These are phyloP conservation scores for Plodia interpunctella DNA, from an alignment of 1,140 invertebrate genomes.

Conservation along the genomic window DNA sequence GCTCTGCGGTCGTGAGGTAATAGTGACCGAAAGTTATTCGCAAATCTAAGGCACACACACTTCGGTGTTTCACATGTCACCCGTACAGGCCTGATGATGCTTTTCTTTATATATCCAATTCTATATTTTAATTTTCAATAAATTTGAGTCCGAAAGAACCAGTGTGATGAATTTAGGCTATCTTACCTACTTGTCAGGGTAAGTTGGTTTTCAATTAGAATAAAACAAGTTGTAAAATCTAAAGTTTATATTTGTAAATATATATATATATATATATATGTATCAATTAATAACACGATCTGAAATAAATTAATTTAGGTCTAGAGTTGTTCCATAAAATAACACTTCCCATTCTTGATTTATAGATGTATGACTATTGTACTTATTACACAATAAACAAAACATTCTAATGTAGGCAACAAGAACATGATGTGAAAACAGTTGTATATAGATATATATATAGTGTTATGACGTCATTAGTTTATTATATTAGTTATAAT, in stretches of 20 bases:
- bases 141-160: too few species aligned
- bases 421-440: neutral
- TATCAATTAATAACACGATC: constrained; percentile 44
- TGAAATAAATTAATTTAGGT: constrained; percentile 50
- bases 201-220: constrained; percentile 5
- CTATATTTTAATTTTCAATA: too few species aligned
- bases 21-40: too few species aligned
- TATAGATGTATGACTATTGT: constrained; percentile 6
- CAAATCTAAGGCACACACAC: too few species aligned
- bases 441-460: too few species aligned
- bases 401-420: neutral
- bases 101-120: too few species aligned
- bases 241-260: constrained; percentile 59
- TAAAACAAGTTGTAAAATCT: constrained; percentile 47
- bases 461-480: neutral
- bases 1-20: too few species aligned
- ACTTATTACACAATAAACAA: constrained; percentile 2
- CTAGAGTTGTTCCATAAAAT: constrained; percentile 45
- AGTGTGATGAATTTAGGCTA: too few species aligned
- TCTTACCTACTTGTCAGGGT: too few species aligned
- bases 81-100: too few species aligned
- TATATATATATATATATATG: constrained; percentile 32
- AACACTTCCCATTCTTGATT: constrained; percentile 25
- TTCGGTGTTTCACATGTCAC: too few species aligned
- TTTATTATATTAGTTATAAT: neutral